These are phyloP conservation scores for Esox niger DNA, from an alignment of 2,113 vertebrate species.

Conservation along the genomic window DNA sequence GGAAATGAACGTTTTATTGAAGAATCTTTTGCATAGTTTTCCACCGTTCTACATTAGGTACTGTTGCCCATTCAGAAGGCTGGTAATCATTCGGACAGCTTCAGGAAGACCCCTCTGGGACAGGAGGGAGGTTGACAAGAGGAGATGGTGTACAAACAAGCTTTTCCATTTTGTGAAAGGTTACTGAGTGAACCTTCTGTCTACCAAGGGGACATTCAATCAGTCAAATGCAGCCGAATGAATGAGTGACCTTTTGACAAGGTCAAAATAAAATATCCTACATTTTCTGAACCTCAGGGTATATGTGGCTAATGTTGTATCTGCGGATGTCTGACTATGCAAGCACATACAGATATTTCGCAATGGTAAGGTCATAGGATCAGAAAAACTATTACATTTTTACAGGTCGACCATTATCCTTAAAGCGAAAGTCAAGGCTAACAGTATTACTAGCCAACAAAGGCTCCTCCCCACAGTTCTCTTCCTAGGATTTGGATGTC, in stretches of 20 bases:
- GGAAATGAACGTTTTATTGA: too few species aligned
- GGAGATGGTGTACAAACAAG: background rate
- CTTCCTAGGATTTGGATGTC: background rate
- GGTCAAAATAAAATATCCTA: background rate
- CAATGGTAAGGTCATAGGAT: background rate
- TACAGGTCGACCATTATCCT: background rate
- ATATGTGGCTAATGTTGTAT: background rate
- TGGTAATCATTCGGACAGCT: too few species aligned
- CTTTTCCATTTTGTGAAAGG: background rate
- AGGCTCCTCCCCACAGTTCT: background rate
- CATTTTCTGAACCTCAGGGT: background rate
- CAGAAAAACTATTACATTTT: background rate
- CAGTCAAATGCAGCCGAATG: background rate
- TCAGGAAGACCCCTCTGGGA: constrained; percentile 9
- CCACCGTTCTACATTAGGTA: too few species aligned
- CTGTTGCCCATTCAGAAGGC: too few species aligned
- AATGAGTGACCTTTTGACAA: background rate
- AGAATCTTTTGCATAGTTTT: too few species aligned
- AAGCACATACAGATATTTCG: background rate
- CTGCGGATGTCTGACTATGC: background rate
- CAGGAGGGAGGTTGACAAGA: constrained; percentile 1
- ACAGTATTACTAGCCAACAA: background rate
- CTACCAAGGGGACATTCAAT: background rate
- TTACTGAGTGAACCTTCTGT: background rate
- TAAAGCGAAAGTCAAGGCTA: background rate